These are phyloP conservation scores for Myoxocephalus aenaeus DNA, from an alignment of 2,797 vertebrate genomes.

Conservation along the genomic window DNA sequence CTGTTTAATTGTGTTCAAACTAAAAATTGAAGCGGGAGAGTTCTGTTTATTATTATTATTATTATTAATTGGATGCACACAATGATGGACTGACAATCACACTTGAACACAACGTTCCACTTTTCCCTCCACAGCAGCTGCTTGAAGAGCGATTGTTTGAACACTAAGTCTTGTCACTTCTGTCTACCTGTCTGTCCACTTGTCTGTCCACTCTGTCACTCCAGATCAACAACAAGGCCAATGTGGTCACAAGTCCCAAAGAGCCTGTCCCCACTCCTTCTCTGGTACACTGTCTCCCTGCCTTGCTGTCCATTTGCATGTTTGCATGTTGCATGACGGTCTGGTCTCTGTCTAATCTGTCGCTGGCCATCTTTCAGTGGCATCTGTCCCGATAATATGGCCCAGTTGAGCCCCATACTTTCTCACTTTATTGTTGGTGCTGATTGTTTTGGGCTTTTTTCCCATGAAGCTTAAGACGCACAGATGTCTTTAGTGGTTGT, in stretches of 20 bases:
- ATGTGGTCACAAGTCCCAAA: constrained; percentile 98
- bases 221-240: constrained; percentile 99
- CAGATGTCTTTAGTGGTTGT: constrained; percentile 2
- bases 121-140: constrained; percentile 52
- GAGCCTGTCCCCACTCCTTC: constrained; percentile 93
- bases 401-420: constrained; percentile 4
- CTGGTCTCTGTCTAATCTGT: constrained; percentile 4
- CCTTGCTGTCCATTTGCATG: constrained; percentile 56
- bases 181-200: constrained; percentile 85
- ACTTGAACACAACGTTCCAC: constrained; percentile 14
- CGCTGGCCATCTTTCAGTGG: background rate
- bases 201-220: constrained; percentile 85
- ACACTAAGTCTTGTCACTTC: constrained; percentile 71
- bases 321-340: constrained; percentile 33
- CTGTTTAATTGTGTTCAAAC: background rate
- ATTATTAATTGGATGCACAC: background rate
- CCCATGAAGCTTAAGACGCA: constrained; percentile 18
- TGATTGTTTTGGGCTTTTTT: background rate
- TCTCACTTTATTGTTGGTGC: background rate
- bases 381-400: background rate
- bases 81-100: background rate
- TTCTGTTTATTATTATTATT: too few relatives aligned
- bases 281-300: constrained; percentile 89
- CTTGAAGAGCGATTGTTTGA: constrained; percentile 22
- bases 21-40: background rate